Percentiles rank a stretch among this genome's conserved stretches.
Evolutionary conservation across 2,113 vertebrate genomes (phyloP).

Genomic region (Ploceus nigricollis): DNA sequence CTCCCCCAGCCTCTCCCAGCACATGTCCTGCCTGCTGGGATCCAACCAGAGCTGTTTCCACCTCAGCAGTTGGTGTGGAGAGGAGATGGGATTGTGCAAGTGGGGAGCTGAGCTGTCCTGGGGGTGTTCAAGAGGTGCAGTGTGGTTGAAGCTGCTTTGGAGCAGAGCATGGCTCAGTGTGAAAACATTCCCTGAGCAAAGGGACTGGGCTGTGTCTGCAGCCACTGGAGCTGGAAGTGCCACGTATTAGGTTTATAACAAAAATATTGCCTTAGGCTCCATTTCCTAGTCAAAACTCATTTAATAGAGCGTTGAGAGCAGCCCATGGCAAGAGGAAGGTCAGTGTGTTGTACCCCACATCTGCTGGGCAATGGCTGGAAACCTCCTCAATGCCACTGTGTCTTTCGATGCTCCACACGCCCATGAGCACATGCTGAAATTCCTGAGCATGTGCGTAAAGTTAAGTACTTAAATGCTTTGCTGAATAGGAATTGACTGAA

Average conservation of each 20-base stretch:
- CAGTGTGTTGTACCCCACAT: not conserved
- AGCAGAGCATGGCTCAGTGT: not conserved
- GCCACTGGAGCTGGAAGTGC: not conserved
- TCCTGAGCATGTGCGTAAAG: constrained; percentile 60
- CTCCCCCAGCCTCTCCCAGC: not conserved
- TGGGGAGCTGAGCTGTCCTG: accelerated
- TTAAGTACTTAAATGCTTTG: constrained; percentile 61
- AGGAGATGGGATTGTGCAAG: not conserved
- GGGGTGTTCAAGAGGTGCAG: accelerated
- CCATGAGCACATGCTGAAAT: constrained; percentile 38
- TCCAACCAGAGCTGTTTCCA: not conserved
- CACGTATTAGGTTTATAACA: not conserved
- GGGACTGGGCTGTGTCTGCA: not conserved
- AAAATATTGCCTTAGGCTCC: not conserved
- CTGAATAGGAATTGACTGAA: constrained; percentile 65
- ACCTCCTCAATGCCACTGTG: not conserved
- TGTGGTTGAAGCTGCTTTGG: not conserved
- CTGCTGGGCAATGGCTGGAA: not conserved
- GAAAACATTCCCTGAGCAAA: not conserved
- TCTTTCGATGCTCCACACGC: not conserved
- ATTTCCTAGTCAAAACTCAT: not conserved
- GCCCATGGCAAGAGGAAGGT: not conserved
- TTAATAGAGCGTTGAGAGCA: not conserved
- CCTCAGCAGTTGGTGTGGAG: accelerated
- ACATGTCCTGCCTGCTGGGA: not conserved